These are phyloP conservation scores for Zootoca vivipara DNA, from an alignment of 2,113 vertebrate genomes.

Conservation along the genomic window DNA sequence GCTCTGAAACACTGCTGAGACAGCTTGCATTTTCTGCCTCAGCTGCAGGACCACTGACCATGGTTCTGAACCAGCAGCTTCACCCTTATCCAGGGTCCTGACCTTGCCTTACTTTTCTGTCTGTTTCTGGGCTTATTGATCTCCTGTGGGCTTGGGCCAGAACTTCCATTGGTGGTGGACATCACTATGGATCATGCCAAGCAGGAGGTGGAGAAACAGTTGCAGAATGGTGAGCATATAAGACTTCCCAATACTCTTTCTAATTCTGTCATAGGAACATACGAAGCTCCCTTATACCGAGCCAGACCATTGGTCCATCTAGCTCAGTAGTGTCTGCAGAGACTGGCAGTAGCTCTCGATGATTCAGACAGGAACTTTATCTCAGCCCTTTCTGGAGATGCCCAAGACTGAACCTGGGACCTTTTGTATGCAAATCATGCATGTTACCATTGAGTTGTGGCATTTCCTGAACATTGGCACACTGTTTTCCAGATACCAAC, in stretches of 20 bases:
- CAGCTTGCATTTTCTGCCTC: too few relatives aligned
- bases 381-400: neutral
- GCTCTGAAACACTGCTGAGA: too few relatives aligned
- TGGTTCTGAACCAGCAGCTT: too few relatives aligned
- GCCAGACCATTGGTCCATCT: neutral
- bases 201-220: neutral
- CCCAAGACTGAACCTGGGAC: neutral
- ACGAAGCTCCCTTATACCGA: neutral
- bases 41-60: too few relatives aligned
- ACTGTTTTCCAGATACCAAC: constrained; percentile 45
- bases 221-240: neutral
- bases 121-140: too few relatives aligned
- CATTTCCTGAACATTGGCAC: neutral
- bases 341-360: neutral
- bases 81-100: too few relatives aligned
- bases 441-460: neutral
- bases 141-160: too few relatives aligned
- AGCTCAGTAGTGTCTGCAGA: neutral
- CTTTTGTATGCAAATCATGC: neutral
- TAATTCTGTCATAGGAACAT: neutral
- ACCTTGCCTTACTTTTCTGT: too few relatives aligned
- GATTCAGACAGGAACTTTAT: neutral
- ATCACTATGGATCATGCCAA: too few relatives aligned
- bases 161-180: too few relatives aligned
- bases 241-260: neutral